These are phyloP conservation scores for Sympetrum striolatum DNA, from an alignment of 2,888 invertebrate genomes.

Conservation along the genomic window DNA sequence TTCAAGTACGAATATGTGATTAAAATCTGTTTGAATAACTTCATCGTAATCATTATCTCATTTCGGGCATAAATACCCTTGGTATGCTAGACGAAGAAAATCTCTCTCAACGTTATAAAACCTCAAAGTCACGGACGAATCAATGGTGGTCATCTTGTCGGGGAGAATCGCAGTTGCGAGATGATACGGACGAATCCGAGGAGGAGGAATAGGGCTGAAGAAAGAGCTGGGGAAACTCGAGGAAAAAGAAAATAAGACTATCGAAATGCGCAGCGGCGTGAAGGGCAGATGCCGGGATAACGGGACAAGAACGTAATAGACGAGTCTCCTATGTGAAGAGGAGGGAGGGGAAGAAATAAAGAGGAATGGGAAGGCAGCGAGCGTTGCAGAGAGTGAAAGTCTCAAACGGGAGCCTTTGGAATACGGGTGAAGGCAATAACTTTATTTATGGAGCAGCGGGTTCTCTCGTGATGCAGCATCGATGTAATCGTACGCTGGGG, in stretches of 20 bases:
- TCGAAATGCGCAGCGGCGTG: slow-evolving; percentile 28
- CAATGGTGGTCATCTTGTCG: background rate
- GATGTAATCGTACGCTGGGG: background rate
- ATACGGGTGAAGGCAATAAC: background rate
- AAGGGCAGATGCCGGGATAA: slow-evolving; percentile 43
- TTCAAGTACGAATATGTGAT: too few species aligned
- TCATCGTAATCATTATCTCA: too few species aligned
- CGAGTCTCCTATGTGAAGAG: background rate
- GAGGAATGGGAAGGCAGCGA: background rate
- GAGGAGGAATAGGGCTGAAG: background rate
- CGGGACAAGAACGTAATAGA: background rate
- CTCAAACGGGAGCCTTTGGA: background rate
- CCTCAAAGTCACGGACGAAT: too few species aligned
- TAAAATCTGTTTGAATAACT: too few species aligned
- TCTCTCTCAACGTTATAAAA: too few species aligned
- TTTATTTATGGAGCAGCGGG: slow-evolving; percentile 5
- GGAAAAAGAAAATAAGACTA: background rate
- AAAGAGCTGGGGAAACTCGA: background rate
- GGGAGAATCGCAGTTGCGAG: slow-evolving; percentile 1
- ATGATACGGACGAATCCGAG: background rate
- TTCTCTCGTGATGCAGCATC: background rate
- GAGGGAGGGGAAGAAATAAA: background rate
- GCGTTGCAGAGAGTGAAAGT: slow-evolving; percentile 15
- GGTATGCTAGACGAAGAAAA: too few species aligned
- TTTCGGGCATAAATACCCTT: too few species aligned